These are phyloP conservation scores for Lagocephalus sceleratus DNA, from an alignment of 2,797 vertebrate genomes.

Conservation along the genomic window DNA sequence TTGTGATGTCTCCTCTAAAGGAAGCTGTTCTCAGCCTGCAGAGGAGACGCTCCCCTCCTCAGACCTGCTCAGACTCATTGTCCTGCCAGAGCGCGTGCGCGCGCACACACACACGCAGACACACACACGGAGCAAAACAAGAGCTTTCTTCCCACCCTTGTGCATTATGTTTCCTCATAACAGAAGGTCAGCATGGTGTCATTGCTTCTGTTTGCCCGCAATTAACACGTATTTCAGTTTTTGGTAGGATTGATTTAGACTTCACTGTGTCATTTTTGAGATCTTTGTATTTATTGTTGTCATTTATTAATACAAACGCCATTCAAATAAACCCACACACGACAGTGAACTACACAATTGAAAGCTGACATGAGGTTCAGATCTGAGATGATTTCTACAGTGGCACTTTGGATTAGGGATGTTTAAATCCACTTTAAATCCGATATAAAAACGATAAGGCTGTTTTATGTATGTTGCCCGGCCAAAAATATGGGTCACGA, in stretches of 20 bases:
- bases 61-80: slow-evolving; percentile 58
- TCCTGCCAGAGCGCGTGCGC: slow-evolving; percentile 40
- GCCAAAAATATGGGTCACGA: slow-evolving; percentile 54
- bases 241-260: no score
- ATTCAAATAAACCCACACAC: neutral
- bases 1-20: slow-evolving; percentile 67
- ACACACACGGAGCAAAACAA: slow-evolving; percentile 6
- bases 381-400: slow-evolving; percentile 37
- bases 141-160: slow-evolving; percentile 35
- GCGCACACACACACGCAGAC: slow-evolving; percentile 5
- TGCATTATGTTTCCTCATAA: slow-evolving; percentile 12
- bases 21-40: slow-evolving; percentile 53
- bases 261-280: no score
- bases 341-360: slow-evolving; percentile 9
- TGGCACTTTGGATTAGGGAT: slow-evolving; percentile 50
- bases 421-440: slow-evolving; percentile 61
- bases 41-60: slow-evolving; percentile 56
- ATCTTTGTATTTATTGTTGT: no score
- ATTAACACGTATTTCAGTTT: neutral
- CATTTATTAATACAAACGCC: neutral
- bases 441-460: slow-evolving; percentile 33
- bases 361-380: slow-evolving; percentile 27
- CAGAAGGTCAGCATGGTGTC: neutral
- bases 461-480: slow-evolving; percentile 26
- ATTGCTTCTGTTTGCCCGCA: neutral